Conservation (phyloP, 2,797 vertebrate species). For the Momotus momota region DNA sequence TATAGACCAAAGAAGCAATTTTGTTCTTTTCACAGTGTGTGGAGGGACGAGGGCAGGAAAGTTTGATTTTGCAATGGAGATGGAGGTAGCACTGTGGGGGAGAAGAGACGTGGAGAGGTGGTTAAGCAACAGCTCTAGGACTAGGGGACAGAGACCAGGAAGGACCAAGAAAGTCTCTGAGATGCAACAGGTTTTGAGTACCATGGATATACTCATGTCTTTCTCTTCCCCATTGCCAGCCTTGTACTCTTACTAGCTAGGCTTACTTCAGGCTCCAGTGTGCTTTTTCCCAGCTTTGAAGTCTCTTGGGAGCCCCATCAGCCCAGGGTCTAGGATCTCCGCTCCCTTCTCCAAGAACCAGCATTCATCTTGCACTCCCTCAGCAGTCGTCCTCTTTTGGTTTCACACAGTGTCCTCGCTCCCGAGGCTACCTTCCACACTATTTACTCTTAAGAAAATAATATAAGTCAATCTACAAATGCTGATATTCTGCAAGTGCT, state of each 20-base stretch:
- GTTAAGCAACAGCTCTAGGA: not conserved
- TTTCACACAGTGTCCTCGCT: not conserved
- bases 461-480: not conserved
- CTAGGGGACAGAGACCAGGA: not conserved
- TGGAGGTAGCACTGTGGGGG: not conserved
- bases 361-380: not conserved
- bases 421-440: not conserved
- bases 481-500: not conserved
- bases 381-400: not conserved
- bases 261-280: not conserved
- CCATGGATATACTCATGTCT: fast-evolving
- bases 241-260: not conserved
- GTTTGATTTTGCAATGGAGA: not conserved
- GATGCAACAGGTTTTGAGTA: not conserved
- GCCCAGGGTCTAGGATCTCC: not conserved
- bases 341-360: not conserved
- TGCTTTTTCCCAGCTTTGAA: not conserved
- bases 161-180: not conserved
- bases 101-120: not conserved
- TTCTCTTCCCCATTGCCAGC: not conserved
- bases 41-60: not conserved
- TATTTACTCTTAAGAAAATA: not conserved
- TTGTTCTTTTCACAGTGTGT: not conserved
- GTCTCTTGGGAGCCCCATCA: not conserved
- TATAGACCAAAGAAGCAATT: not conserved